A percentile compares a stretch with the other conserved stretches of the same genome.
These are phyloP conservation scores for Bombus vancouverensis DNA, from an alignment of 1,140 invertebrate genomes.

Conservation along the genomic window DNA sequence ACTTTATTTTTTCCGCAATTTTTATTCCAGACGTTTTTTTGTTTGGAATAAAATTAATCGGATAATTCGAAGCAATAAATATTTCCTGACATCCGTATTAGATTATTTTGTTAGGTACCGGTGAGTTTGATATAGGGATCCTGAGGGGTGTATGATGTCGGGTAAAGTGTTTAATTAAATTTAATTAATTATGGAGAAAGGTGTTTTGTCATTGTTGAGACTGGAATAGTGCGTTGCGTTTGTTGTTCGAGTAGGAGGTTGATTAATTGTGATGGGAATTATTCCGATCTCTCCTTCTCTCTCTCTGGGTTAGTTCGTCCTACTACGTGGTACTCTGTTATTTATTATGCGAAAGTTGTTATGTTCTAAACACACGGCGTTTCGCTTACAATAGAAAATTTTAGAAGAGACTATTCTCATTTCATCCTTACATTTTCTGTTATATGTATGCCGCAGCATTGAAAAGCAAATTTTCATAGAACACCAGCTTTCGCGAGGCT, in stretches of 20 bases:
- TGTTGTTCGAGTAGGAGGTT: conserved; percentile 2
- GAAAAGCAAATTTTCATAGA: no score
- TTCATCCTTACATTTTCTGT: background rate
- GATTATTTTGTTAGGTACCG: background rate
- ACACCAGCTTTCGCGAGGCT: no score
- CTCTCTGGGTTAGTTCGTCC: background rate
- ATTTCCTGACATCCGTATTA: background rate
- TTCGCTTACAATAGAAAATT: background rate
- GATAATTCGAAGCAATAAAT: background rate
- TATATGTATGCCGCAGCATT: no score
- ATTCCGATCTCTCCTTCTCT: background rate
- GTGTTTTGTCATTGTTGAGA: background rate
- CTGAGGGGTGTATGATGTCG: background rate
- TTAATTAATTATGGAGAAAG: background rate
- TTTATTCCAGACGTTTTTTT: background rate
- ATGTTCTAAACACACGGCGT: background rate
- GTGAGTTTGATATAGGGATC: background rate
- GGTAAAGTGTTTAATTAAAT: background rate
- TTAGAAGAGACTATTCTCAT: background rate
- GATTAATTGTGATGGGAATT: background rate
- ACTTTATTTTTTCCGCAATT: no score
- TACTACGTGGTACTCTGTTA: background rate
- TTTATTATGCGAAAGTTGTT: background rate
- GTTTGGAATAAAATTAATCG: background rate
- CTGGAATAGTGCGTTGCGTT: background rate